Percentiles rank a stretch among this genome's conserved stretches.
Evolutionary conservation across 2,797 vertebrate species (phyloP).

Genomic region (Lacerta bilineata): DNA sequence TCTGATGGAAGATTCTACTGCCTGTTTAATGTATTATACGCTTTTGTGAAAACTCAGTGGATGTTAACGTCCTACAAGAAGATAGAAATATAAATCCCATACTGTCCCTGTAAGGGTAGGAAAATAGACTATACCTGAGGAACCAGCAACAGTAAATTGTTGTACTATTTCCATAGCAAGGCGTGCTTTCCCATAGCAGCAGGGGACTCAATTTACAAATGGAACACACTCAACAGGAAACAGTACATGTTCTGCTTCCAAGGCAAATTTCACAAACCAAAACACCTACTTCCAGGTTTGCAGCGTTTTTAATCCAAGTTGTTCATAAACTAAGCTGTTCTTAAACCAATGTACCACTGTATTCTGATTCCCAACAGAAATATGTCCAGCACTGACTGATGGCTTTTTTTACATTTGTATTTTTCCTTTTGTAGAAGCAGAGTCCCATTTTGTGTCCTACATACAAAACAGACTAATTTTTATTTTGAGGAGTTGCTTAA

Average conservation of each 20-base stretch:
- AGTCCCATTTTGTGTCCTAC: not conserved
- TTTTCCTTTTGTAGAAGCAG: not conserved
- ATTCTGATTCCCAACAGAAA: not conserved
- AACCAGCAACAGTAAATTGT: not conserved
- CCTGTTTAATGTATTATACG: not conserved
- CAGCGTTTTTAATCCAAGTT: too few relatives aligned
- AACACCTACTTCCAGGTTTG: too few relatives aligned
- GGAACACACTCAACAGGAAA: too few relatives aligned
- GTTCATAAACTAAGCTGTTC: too few relatives aligned
- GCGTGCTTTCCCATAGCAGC: too few relatives aligned
- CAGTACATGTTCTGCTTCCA: too few relatives aligned
- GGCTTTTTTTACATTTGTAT: not conserved
- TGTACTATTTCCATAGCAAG: not conserved
- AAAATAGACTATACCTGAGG: not conserved
- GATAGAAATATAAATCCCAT: not conserved
- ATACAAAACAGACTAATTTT: not conserved
- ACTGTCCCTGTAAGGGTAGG: not conserved
- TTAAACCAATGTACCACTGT: too few relatives aligned
- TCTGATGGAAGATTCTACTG: not conserved
- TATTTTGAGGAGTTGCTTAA: not conserved
- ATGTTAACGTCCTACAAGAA: not conserved
- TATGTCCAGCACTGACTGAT: not conserved
- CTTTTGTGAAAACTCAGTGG: too few relatives aligned
- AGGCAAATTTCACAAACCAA: too few relatives aligned
- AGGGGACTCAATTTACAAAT: too few relatives aligned